A percentile compares a stretch with the other conserved stretches of the same genome.
These are phyloP conservation scores for Myotis pilosus DNA, from an alignment of 2,797 vertebrate species.

Conservation along the genomic window DNA sequence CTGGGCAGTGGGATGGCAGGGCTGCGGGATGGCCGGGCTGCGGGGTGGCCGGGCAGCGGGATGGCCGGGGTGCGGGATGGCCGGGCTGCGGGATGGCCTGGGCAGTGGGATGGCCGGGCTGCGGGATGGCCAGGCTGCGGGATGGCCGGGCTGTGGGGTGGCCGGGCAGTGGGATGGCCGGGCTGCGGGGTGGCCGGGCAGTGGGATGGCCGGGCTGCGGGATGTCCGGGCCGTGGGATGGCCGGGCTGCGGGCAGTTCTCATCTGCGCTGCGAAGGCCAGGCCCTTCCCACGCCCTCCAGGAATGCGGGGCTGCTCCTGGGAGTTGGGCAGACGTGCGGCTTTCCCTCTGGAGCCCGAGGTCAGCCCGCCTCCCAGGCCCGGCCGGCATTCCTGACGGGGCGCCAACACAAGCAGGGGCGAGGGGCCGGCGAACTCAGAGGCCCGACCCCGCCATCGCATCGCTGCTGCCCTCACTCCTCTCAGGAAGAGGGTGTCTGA, in stretches of 20 bases:
- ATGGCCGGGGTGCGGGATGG: no score
- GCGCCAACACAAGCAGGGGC: conserved; percentile 51
- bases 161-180: no score
- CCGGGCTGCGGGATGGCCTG: no score
- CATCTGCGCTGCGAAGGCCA: background rate
- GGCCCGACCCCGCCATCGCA: background rate
- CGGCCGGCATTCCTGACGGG: conserved; percentile 35
- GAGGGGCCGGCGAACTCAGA: background rate
- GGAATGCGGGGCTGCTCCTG: conserved; percentile 51
- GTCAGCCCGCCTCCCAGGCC: conserved; percentile 61
- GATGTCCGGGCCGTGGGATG: no score
- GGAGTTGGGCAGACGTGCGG: conserved; percentile 57
- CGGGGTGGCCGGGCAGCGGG: no score
- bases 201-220: no score
- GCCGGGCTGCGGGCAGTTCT: no score
- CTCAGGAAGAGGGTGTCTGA: background rate
- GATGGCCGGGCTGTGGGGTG: no score
- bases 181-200: no score
- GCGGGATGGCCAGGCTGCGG: no score
- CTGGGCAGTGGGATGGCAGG: no score
- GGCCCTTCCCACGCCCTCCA: conserved; percentile 68
- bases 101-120: no score
- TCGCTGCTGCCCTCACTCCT: accelerated
- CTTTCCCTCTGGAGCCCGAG: conserved; percentile 48
- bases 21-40: background rate